Conservation (phyloP, 30 jellyfish, hydroid and myxozoan genomes). For the Hydra vulgaris region DNA sequence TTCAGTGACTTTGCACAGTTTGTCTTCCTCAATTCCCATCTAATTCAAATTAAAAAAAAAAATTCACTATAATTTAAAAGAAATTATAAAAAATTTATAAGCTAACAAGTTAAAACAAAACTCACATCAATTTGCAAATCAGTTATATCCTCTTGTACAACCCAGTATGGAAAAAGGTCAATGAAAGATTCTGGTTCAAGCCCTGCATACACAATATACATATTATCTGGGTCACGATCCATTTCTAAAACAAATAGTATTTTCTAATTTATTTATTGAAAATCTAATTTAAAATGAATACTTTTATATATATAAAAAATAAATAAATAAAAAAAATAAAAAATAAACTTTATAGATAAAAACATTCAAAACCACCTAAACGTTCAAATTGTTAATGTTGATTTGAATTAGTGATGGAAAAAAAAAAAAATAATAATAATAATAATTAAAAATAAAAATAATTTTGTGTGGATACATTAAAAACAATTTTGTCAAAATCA, state of each 20-base stretch:
- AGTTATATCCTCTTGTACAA: slow-evolving; percentile 83
- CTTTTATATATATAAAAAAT: too few relatives aligned
- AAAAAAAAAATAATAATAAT: too few relatives aligned
- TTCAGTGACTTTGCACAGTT: slow-evolving; percentile 19
- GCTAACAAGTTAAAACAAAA: too few relatives aligned
- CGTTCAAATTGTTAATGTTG: too few relatives aligned
- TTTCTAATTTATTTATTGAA: too few relatives aligned
- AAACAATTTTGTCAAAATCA: too few relatives aligned
- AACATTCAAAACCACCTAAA: too few relatives aligned
- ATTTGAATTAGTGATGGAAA: too few relatives aligned
- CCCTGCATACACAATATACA: slow-evolving; percentile 80
- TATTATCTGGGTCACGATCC: slow-evolving; percentile 52
- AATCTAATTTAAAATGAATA: not conserved
- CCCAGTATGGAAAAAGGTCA: slow-evolving; percentile 87
- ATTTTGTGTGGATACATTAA: too few relatives aligned
- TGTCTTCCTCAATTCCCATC: slow-evolving; percentile 33
- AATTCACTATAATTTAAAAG: not conserved
- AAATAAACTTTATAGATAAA: too few relatives aligned
- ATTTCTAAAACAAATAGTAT: slow-evolving; percentile 35
- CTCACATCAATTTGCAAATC: slow-evolving; percentile 80
- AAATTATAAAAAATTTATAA: not conserved
- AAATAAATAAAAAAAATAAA: too few relatives aligned
- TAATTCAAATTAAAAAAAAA: not conserved
- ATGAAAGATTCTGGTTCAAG: slow-evolving; percentile 82
- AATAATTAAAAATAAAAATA: too few relatives aligned